phyloP scores from a whole-genome alignment of 2,797 vertebrate genomes.

The Heterohyrax brucei region DNA sequence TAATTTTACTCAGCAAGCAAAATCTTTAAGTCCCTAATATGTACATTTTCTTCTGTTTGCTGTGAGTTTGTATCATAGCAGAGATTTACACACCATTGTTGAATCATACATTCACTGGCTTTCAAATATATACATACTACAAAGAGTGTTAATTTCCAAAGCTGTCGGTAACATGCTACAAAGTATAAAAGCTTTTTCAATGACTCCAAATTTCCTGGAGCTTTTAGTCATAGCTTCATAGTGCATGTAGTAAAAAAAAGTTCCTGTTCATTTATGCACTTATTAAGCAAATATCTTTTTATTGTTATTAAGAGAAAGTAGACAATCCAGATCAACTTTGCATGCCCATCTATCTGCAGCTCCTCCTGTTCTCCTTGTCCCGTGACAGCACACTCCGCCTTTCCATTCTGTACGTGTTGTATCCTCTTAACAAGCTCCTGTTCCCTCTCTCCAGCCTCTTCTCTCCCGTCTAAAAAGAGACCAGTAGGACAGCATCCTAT shows the following conservation, averaged over 20 bases:
- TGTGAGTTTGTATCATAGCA: neutral
- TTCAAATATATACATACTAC: neutral
- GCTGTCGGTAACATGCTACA: neutral
- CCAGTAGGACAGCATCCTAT: no score
- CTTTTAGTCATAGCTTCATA: neutral
- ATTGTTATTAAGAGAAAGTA: no score
- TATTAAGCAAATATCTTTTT: neutral
- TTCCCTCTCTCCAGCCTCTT: no score
- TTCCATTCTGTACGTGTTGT: no score
- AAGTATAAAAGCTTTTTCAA: neutral
- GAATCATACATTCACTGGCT: neutral
- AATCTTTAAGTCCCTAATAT: neutral
- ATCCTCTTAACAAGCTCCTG: no score
- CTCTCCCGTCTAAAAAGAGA: no score
- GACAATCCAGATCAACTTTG: no score
- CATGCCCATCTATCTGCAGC: no score
- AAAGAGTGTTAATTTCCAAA: constrained; percentile 25
- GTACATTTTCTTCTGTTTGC: neutral
- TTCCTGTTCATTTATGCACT: neutral
- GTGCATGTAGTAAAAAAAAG: neutral
- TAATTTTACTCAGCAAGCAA: neutral
- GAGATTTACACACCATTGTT: neutral
- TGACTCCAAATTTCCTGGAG: neutral
- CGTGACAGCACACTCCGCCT: no score
- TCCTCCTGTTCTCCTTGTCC: no score